Evolutionary conservation across 2,888 invertebrate genomes (phyloP), one percentile per base, ranked within the genome.

Genomic region (Cylloceria caligata): DNA sequence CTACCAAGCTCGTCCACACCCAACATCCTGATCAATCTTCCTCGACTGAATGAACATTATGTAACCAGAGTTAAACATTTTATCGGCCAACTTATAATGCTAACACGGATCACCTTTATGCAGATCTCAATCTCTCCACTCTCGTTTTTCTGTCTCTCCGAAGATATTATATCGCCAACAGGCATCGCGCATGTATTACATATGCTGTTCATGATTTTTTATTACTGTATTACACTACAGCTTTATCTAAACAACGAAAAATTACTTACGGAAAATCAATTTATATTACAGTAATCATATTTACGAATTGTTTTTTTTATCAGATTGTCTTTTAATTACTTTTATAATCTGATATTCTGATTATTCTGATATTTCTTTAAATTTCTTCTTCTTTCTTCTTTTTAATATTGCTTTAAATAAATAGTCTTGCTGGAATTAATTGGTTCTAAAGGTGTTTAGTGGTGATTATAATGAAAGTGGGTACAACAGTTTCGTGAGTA

Each of bases 21-120:
- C 83, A 85, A 36, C 30, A n/a, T 19, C 84, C 80, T 83, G 87
- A 87, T 88, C 86, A 87, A 87, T 85, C 86, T 86, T 87, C 81
- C 84, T 83, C 75, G 52, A 39, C 68, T 78, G 84, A 84, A 85
- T 82, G 72, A 83, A 75, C 85, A 86, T 86, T 87, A 87, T 88
- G 86, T 86, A 88, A 87, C 88, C 84, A 84, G 27, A 16, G 57
- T 24, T 16, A 69, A 57, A 73, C 19, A 34, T 73, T 72, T 79
- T 39, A 57, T 74, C 52, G 24, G 9, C 1, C 39, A 36, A 36
- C n/a, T 21, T 36, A 36, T 36, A 24, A 55, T 52, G 24, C 49
- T 67, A 62, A 65, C 57, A 55, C 19, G 19, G 64, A 30, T 45
- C 47, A 30, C 45, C 49, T 42, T 42, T 27, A 47, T 39, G 62